Conservation (phyloP, 2,797 vertebrate species). For the Sphaeramia orbicularis region DNA sequence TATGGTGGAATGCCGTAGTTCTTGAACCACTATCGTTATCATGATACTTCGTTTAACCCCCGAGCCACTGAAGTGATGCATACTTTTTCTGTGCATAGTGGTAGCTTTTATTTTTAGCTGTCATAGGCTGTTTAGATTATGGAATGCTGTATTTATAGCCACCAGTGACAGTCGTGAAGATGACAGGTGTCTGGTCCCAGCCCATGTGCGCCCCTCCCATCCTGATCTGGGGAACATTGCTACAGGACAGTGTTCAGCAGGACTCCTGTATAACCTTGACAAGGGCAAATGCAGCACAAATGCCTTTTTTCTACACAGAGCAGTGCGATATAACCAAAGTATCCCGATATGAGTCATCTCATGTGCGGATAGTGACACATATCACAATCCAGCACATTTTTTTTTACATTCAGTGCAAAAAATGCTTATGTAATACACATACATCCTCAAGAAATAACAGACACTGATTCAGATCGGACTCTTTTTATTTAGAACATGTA, state of each 20-base stretch:
- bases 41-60: conserved; percentile 63
- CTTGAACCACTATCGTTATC: conserved; percentile 59
- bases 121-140: conserved; percentile 72
- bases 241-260: conserved; percentile 45
- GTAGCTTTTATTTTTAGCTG: conserved; percentile 77
- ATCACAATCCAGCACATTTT: too few relatives aligned
- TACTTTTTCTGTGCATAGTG: conserved; percentile 66
- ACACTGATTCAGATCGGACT: too few relatives aligned
- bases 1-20: conserved; percentile 45
- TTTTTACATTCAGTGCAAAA: too few relatives aligned
- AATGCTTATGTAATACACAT: too few relatives aligned
- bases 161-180: conserved; percentile 78
- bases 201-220: conserved; percentile 35
- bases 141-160: conserved; percentile 84
- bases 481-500: too few relatives aligned
- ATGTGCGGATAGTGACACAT: too few relatives aligned
- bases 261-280: conserved; percentile 79
- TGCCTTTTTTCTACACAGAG: not conserved
- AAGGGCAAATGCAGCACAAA: conserved; percentile 56
- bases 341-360: not conserved
- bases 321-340: too few relatives aligned
- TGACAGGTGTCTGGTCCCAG: conserved; percentile 82
- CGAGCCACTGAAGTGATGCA: conserved; percentile 58
- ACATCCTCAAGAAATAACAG: too few relatives aligned
- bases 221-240: conserved; percentile 52